Conservation (phyloP, 2,797 vertebrate species). For the Sternotherus odoratus region DNA sequence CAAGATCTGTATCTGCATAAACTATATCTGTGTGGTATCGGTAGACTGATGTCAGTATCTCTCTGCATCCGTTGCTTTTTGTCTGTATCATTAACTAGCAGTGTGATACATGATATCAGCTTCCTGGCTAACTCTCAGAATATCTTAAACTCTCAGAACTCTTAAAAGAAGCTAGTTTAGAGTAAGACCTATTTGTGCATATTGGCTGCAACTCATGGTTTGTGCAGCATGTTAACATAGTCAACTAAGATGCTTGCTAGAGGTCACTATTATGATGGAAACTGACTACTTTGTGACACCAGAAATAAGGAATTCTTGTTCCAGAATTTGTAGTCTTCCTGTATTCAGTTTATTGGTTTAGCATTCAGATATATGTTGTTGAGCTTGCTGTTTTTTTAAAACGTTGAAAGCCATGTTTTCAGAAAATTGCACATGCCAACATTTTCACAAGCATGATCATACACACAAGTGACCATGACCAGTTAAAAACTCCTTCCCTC, state of each 20-base stretch:
- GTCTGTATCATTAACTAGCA: neutral
- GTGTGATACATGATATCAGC: fast-evolving
- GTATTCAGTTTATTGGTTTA: neutral
- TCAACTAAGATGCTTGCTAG: neutral
- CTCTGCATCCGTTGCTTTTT: neutral
- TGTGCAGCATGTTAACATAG: neutral
- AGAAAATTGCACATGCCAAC: fast-evolving
- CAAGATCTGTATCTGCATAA: neutral
- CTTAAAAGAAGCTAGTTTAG: neutral
- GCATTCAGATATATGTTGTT: neutral
- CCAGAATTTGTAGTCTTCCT: neutral
- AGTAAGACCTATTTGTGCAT: neutral
- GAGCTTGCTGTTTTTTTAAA: neutral
- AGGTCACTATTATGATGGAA: neutral
- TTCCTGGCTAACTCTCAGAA: neutral
- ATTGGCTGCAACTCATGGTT: neutral
- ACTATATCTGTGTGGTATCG: neutral
- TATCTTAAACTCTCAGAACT: neutral
- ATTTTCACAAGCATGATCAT: neutral
- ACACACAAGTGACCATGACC: neutral
- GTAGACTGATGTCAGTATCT: neutral
- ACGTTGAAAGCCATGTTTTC: conserved; percentile 1
- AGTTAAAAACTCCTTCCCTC: neutral
- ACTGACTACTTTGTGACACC: neutral
- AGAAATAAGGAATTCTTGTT: neutral